These are phyloP conservation scores for Protaetia brevitarsis DNA, from an alignment of 1,140 invertebrate species.

Conservation along the genomic window DNA sequence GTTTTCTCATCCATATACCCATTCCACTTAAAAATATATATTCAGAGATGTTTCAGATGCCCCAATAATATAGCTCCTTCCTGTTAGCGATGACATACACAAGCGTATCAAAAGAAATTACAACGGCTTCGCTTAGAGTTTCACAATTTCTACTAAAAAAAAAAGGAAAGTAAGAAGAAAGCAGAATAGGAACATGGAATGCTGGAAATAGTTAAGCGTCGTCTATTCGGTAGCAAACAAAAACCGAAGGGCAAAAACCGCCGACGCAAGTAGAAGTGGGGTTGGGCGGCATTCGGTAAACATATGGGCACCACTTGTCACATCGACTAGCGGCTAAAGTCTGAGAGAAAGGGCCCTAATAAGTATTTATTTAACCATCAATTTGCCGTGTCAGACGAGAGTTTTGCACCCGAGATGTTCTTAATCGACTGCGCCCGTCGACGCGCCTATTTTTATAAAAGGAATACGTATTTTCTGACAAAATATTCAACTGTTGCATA, in stretches of 20 bases:
- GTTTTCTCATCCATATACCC: too few relatives aligned
- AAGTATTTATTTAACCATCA: slow-evolving; percentile 42
- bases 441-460: neutral
- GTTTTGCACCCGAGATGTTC: slow-evolving; percentile 12
- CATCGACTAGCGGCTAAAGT: slow-evolving; percentile 23
- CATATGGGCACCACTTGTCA: slow-evolving; percentile 43
- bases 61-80: neutral
- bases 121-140: neutral
- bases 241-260: slow-evolving; percentile 21
- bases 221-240: slow-evolving; percentile 16
- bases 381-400: slow-evolving; percentile 33
- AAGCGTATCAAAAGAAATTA: slow-evolving; percentile 10
- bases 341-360: slow-evolving; percentile 37
- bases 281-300: slow-evolving; percentile 37
- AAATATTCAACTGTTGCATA: neutral
- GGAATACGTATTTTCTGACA: neutral
- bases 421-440: slow-evolving; percentile 17
- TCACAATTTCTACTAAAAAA: slow-evolving; percentile 1
- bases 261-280: slow-evolving; percentile 3
- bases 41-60: too few relatives aligned
- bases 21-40: too few relatives aligned
- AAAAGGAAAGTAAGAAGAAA: neutral
- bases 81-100: neutral
- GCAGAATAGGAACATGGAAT: neutral
- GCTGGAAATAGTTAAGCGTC: slow-evolving; percentile 14